Evolutionary conservation across 1,140 invertebrate genomes (phyloP).

Genomic region (Ladona fulva): DNA sequence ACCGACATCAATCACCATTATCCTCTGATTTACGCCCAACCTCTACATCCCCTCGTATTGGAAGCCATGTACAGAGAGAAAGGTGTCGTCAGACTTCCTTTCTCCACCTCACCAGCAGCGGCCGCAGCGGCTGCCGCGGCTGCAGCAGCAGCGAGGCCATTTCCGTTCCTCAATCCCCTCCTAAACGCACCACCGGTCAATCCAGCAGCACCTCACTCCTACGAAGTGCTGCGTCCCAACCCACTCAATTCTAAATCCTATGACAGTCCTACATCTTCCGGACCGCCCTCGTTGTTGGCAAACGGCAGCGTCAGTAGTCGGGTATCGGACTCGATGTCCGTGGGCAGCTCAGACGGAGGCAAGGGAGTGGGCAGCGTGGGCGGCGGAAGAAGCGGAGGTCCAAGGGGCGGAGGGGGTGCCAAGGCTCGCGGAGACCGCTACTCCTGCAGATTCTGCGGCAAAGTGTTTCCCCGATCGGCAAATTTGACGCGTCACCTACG

Average conservation of each 20-base stretch:
- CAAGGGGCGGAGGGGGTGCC: constrained; percentile 35
- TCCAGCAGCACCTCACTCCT: constrained; percentile 32
- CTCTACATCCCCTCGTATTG: constrained; percentile 55
- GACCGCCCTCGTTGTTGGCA: neutral
- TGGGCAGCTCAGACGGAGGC: constrained; percentile 20
- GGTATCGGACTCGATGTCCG: constrained; percentile 27
- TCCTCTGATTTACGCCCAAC: constrained; percentile 21
- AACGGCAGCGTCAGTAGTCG: constrained; percentile 31
- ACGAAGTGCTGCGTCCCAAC: neutral
- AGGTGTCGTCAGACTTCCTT: constrained; percentile 19
- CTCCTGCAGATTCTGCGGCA: constrained; percentile 97
- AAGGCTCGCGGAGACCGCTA: constrained; percentile 77
- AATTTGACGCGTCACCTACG: constrained; percentile 93
- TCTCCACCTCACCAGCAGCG: constrained; percentile 20
- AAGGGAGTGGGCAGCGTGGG: constrained; percentile 33
- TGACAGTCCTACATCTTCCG: constrained; percentile 30
- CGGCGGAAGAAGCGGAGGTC: constrained; percentile 31
- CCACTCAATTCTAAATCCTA: neutral
- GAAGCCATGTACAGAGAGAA: constrained; percentile 57
- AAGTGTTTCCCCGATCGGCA: constrained; percentile 95
- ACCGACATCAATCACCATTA: constrained; percentile 16
- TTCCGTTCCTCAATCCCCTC: neutral
- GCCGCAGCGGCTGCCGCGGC: constrained; percentile 36
- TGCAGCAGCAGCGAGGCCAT: constrained; percentile 33
- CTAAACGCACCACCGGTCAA: constrained; percentile 33